Percentiles rank a stretch among this genome's conserved stretches.
Conservation (phyloP, 2,888 invertebrate species). For the Malacosoma neustria region DNA sequence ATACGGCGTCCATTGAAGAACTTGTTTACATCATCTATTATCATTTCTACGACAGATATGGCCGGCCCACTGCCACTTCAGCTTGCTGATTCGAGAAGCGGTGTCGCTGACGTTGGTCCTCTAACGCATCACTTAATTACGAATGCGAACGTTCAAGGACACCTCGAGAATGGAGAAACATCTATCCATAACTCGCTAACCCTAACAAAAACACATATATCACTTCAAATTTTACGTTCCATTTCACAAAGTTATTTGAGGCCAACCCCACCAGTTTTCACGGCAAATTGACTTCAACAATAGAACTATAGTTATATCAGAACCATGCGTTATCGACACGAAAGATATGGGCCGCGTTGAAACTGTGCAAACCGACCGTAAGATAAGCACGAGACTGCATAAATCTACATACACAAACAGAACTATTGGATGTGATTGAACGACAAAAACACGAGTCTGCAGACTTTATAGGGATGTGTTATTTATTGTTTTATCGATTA, state of each 20-base stretch:
- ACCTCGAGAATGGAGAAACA: too few relatives aligned
- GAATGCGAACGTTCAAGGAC: too few relatives aligned
- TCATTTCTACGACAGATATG: too few relatives aligned
- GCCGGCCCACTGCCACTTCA: too few relatives aligned
- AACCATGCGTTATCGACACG: constrained; percentile 38
- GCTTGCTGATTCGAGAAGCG: too few relatives aligned
- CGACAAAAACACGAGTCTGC: constrained; percentile 39
- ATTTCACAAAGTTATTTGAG: not conserved
- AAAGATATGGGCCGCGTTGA: constrained; percentile 47
- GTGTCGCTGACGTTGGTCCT: too few relatives aligned
- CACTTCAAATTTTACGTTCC: constrained; percentile 1
- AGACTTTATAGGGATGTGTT: constrained; percentile 23
- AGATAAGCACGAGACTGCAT: constrained; percentile 60
- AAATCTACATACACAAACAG: constrained; percentile 52
- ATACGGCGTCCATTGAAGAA: too few relatives aligned
- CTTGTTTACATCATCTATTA: too few relatives aligned
- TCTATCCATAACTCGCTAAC: too few relatives aligned
- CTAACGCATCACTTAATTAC: too few relatives aligned
- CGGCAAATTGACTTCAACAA: not conserved
- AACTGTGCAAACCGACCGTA: constrained; percentile 52
- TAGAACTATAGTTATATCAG: constrained; percentile 21
- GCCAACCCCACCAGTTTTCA: not conserved
- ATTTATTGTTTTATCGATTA: too few relatives aligned
- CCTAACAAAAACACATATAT: too few relatives aligned
- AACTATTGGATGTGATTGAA: constrained; percentile 32